Evolutionary conservation across 2,113 vertebrate genomes (phyloP).

Genomic region (Talpa occidentalis): DNA sequence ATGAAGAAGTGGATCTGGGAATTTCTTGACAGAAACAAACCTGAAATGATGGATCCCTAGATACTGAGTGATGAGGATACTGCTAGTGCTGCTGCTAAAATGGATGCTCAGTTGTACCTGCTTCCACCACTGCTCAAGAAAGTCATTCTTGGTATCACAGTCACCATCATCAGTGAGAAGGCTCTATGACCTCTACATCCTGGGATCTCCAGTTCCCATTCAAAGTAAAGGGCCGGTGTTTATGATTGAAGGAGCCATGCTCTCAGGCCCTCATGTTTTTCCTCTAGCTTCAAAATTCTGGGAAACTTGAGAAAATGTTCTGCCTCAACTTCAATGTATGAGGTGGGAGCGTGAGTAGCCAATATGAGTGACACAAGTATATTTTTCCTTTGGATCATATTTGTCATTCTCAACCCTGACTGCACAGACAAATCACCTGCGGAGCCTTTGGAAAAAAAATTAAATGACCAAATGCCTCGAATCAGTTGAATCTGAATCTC

Average conservation of each 20-base stretch:
- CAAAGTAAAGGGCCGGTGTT: neutral
- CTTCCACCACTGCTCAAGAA: neutral
- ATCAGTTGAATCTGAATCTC: neutral
- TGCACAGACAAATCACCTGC: neutral
- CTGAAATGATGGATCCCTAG: neutral
- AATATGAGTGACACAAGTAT: neutral
- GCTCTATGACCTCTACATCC: neutral
- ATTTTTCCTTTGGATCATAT: neutral
- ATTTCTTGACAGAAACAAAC: neutral
- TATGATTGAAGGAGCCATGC: neutral
- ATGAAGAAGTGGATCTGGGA: neutral
- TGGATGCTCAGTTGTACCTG: neutral
- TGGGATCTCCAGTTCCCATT: neutral
- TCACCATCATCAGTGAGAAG: neutral
- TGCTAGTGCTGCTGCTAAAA: neutral
- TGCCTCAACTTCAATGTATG: fast-evolving
- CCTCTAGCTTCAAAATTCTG: neutral
- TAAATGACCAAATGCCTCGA: neutral
- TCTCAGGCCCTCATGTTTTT: neutral
- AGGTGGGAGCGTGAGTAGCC: neutral
- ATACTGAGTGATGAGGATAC: fast-evolving
- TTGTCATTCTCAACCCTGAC: neutral
- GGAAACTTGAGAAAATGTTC: neutral
- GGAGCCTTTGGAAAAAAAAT: neutral
- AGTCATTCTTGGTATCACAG: neutral